These are phyloP conservation scores for Eledone cirrhosa DNA, from an alignment of 2,888 invertebrate species.

Conservation along the genomic window DNA sequence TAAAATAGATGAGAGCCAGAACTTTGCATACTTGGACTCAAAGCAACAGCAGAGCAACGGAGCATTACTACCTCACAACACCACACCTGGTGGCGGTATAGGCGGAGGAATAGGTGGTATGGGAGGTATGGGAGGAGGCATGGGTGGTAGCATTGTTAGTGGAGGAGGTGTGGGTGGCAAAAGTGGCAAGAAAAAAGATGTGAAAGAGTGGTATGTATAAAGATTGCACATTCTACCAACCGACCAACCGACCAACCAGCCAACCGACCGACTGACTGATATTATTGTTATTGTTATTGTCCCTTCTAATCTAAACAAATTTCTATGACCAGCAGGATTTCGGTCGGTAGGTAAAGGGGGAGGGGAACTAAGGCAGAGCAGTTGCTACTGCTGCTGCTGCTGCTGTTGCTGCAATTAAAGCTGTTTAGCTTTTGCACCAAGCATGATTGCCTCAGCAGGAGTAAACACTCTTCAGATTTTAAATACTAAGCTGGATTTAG, in stretches of 20 bases:
- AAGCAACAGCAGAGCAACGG: conserved; percentile 59
- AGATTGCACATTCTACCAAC: conserved; percentile 21
- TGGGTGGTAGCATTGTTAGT: conserved; percentile 55
- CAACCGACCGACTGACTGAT: neutral
- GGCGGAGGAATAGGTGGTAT: conserved; percentile 54
- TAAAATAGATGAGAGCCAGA: conserved; percentile 88
- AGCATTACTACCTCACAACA: conserved; percentile 45
- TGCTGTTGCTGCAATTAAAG: no score
- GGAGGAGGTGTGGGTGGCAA: conserved; percentile 41
- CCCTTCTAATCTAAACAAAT: conserved; percentile 8
- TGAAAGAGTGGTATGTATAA: conserved; percentile 64
- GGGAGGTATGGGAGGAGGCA: conserved; percentile 41
- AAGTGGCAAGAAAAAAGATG: conserved; percentile 57
- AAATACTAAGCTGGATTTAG: no score
- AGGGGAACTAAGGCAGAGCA: no score
- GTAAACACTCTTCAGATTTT: no score
- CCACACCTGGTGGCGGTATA: conserved; percentile 44
- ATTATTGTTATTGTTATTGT: conserved; percentile 25
- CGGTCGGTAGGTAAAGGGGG: conserved; percentile 19
- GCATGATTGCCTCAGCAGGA: no score
- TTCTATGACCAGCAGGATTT: conserved; percentile 8
- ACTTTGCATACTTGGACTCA: conserved; percentile 68
- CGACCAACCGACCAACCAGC: no score
- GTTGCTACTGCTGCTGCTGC: no score
- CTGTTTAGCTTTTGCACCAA: no score